Conservation (phyloP, 2,797 vertebrate genomes). For the Zenarchopterus dispar region DNA sequence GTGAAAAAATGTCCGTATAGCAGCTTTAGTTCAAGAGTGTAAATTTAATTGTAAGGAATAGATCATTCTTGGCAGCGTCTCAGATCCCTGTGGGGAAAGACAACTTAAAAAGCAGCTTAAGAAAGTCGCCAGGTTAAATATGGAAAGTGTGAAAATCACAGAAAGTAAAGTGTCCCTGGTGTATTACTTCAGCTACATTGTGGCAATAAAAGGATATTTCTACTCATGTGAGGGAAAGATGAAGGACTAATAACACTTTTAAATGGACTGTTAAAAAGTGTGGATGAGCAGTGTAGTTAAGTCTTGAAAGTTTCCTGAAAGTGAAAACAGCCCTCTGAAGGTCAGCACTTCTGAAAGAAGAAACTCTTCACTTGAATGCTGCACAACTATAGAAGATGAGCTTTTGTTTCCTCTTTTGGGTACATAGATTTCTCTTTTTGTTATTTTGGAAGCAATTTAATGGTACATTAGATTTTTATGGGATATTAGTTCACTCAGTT, state of each 20-base stretch:
- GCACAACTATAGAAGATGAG: background rate
- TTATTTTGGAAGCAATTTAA: background rate
- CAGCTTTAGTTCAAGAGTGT: too few relatives aligned
- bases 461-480: background rate
- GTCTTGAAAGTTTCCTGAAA: slow-evolving; percentile 7
- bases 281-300: background rate
- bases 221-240: slow-evolving; percentile 71
- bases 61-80: too few relatives aligned
- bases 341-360: slow-evolving; percentile 10
- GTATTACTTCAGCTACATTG: too few relatives aligned
- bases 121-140: too few relatives aligned
- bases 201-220: slow-evolving; percentile 46
- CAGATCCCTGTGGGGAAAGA: background rate
- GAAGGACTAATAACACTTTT: slow-evolving; percentile 55
- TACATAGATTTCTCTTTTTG: too few relatives aligned
- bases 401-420: too few relatives aligned
- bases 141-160: slow-evolving; percentile 6
- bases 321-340: slow-evolving; percentile 21
- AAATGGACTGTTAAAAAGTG: slow-evolving; percentile 37
- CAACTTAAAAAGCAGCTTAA: background rate
- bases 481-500: background rate
- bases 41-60: too few relatives aligned
- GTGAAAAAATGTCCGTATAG: too few relatives aligned
- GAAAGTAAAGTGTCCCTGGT: background rate
- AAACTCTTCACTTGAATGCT: slow-evolving; percentile 25